These are phyloP conservation scores for Popillia japonica DNA, from an alignment of 1,140 invertebrate genomes.

Conservation along the genomic window DNA sequence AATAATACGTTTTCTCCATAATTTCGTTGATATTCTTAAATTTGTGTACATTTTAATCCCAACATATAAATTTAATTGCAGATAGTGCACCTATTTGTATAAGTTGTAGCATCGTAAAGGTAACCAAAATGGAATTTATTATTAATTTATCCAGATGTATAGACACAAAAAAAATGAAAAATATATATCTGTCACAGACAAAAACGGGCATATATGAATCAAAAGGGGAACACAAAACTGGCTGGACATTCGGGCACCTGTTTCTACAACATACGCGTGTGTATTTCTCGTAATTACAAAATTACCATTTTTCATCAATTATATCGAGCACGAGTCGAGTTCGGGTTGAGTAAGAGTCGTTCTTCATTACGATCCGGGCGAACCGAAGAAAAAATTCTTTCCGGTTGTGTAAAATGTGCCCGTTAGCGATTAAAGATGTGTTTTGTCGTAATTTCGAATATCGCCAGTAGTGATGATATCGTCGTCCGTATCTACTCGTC, in stretches of 20 bases:
- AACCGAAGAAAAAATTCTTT: neutral
- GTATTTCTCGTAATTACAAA: conserved; percentile 31
- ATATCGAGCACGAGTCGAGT: conserved; percentile 21
- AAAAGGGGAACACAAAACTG: neutral
- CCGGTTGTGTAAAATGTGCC: conserved; percentile 7
- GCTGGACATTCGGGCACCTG: neutral
- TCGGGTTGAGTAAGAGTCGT: neutral
- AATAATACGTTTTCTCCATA: too few relatives aligned
- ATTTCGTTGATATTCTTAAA: too few relatives aligned
- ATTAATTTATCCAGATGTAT: neutral
- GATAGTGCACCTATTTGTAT: too few relatives aligned
- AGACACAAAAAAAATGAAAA: neutral
- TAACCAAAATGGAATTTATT: neutral
- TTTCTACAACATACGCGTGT: neutral
- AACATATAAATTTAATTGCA: too few relatives aligned
- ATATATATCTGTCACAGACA: neutral
- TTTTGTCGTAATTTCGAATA: conserved; percentile 5
- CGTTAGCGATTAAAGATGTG: conserved; percentile 5
- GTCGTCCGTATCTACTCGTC: too few relatives aligned
- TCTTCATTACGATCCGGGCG: neutral
- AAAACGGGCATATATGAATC: conserved; percentile 1
- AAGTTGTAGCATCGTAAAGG: neutral
- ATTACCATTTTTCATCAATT: conserved; percentile 35
- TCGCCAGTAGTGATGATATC: neutral
- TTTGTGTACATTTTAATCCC: too few relatives aligned